Base-by-base conservation (phyloP, 2,888 invertebrate species). In the Ophraella communa region DNA sequence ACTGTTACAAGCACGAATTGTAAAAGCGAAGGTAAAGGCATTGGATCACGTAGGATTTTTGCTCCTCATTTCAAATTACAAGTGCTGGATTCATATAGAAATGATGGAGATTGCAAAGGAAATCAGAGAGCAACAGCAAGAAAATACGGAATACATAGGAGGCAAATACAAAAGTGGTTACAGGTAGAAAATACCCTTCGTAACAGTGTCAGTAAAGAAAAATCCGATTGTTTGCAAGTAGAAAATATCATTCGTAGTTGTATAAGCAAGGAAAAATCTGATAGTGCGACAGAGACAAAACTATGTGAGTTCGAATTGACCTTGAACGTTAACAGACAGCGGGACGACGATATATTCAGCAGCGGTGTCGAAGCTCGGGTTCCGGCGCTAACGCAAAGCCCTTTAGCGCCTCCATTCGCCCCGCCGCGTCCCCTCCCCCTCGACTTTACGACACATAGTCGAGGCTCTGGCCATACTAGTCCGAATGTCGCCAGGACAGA, bases 161-260 rank as follows among this genome's bases (percentile, higher is more conserved):
- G 94, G 64, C 94, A 95, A 82, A 94, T 95, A 73, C 94, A 95
- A 83, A 94, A 95, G 85, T 95, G 94, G 94, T 84, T 95, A 71
- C 94, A 94, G 83, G 92, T 91, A 76, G 94, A 94, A 82, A 87
- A 89, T 66, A 90, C 89, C 79, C 83, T 94, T 69, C 87, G 93
- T 75, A 91, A 89, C 66, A 90, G 90, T 73, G 89, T 93, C 67
- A 85, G 84, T 57, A 86, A 87, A 76, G 79, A 74, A 62, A 77
- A 76, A 67, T 39, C 39, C 1, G 39, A 39, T 14, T 39, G 39
- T 39, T 84, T 94, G 71, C 94, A 94, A 83, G 92, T 91, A 76
- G 94, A 94, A 82, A 87, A 89, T 66, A 90, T 89, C 79, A 83
- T 94, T 70, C 87, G 93, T 75, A 91, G 89, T 67, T 90, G 90